Percentiles rank a stretch among this genome's conserved stretches.
Evolutionary conservation across 2,797 vertebrate species (phyloP).

Genomic region (Myiotriccus ornatus): DNA sequence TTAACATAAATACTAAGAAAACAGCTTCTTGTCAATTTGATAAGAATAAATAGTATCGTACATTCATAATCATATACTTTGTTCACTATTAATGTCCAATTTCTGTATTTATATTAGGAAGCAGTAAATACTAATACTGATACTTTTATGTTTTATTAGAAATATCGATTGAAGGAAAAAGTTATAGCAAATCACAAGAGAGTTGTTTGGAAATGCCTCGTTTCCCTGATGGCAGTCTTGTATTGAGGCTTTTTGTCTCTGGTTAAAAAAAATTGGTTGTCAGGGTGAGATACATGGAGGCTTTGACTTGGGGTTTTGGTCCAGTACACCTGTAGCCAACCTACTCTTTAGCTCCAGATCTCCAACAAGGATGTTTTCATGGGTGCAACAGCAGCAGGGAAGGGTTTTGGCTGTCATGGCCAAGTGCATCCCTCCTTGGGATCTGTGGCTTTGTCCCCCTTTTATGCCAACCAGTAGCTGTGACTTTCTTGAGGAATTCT

Average conservation of each 20-base stretch:
- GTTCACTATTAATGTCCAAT: background rate
- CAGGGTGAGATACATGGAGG: background rate
- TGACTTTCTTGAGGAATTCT: background rate
- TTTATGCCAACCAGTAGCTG: fast-evolving
- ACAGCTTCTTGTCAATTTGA: background rate
- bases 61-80: background rate
- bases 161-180: background rate
- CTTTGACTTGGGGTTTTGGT: background rate
- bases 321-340: too few species aligned
- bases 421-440: fast-evolving
- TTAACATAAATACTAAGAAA: background rate
- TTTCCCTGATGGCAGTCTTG: background rate
- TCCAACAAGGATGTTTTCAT: background rate
- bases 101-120: background rate
- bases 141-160: background rate
- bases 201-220: background rate
- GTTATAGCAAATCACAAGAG: background rate
- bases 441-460: background rate
- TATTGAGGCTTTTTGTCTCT: background rate
- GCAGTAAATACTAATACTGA: background rate
- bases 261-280: background rate
- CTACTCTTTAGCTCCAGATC: background rate
- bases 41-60: background rate
- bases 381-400: background rate
- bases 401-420: background rate